Base-by-base conservation (phyloP, 2,888 invertebrate genomes). In the Creontiades dilutus region DNA sequence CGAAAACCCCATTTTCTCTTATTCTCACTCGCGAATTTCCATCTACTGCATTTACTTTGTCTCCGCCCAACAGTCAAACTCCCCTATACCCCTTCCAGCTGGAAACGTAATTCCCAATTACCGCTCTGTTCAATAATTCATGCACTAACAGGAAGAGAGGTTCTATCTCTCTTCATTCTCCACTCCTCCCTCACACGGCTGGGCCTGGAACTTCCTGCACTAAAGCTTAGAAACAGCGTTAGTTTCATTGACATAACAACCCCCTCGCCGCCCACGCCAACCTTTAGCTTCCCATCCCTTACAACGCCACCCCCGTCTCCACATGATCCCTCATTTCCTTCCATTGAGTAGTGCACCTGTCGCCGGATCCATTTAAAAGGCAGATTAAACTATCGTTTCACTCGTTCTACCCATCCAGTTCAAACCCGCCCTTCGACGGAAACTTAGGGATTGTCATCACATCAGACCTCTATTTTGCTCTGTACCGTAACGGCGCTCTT, bases 51-150 rank as follows among this genome's bases (percentile, higher is more conserved):
- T 87, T 87, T 76, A 87, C 46, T 87, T 87, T 75, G 75, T 75
- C 75, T 87, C 52, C 87, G 16, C 19, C 19, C n/a, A 16, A 57
- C n/a, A 14, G 13, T 52, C 57, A n/a, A 16, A 16, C 57, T n/a
- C 0, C 19, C 13, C 55, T n/a, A 55, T 55, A 16, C 57, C n/a
- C 57, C 16, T n/a, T n/a, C 52, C 57, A 0, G 23, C 14, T 16
- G 27, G 57, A 12, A 27, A 47, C 75, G 76, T 87, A 87, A 87
- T 87, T 87, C 87, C 52, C 87, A 87, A 87, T 87, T 87, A 87
- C 87, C 75, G 2, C 87, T 57, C 87, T 75, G 87, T 87, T 87
- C 76, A 87, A 87, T 87, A 87, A 87, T 87, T 76, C 87, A 87
- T 87, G 87, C 87, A 48, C 52, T 87, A 87, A 87, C 75, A 87